Percentiles rank a stretch among this genome's conserved stretches.
Conservation (phyloP, 2,797 vertebrate species). For the Telmatherina bonti region DNA sequence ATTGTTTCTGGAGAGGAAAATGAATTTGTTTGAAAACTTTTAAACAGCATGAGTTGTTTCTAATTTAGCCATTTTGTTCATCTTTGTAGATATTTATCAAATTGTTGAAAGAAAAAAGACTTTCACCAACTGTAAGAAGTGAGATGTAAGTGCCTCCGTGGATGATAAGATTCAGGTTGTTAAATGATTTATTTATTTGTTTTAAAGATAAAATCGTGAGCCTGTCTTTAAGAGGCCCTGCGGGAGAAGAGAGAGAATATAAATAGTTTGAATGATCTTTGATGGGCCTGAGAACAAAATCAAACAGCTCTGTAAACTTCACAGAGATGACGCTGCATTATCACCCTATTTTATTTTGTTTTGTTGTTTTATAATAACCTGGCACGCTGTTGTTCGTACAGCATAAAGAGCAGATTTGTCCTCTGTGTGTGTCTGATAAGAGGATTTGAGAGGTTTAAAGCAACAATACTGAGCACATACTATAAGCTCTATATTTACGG, state of each 20-base stretch:
- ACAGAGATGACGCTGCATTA: conserved; percentile 5
- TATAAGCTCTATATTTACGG: conserved; percentile 45
- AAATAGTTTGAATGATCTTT: conserved; percentile 22
- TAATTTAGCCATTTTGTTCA: not conserved
- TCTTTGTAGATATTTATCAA: not conserved
- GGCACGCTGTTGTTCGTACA: conserved; percentile 46
- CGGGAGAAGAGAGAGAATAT: conserved; percentile 22
- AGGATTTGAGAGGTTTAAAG: conserved; percentile 62
- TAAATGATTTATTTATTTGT: conserved; percentile 10
- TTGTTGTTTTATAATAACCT: conserved; percentile 33
- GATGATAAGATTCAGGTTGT: conserved; percentile 7
- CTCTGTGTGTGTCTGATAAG: conserved; percentile 67
- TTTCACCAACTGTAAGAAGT: conserved; percentile 1
- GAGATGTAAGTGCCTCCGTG: not conserved
- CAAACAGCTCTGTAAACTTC: conserved; percentile 31
- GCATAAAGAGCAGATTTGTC: conserved; percentile 50
- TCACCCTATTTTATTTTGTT: conserved; percentile 2
- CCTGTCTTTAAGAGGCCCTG: conserved; percentile 18
- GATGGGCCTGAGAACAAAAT: conserved; percentile 38
- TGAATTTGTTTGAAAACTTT: not conserved
- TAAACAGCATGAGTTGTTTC: not conserved
- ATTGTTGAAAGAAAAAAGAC: not conserved
- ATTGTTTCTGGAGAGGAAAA: conserved; percentile 3
- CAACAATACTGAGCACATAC: conserved; percentile 46
- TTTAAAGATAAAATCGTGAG: conserved; percentile 31